Conservation (phyloP, 2,888 invertebrate species). For the Ophonus ardosiacus region DNA sequence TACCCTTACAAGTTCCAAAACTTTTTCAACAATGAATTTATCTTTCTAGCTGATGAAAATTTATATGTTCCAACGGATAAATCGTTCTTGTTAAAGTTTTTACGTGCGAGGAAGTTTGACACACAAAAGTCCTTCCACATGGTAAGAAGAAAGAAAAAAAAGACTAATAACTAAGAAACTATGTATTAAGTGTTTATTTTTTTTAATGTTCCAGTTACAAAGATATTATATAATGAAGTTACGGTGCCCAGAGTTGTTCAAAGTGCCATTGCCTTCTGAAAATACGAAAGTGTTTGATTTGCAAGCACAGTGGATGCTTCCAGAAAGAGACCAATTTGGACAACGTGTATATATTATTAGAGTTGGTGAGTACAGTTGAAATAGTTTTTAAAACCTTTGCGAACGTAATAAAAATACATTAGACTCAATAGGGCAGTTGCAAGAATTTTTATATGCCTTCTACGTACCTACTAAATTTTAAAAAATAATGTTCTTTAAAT, state of each 20-base stretch:
- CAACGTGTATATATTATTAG: conserved; percentile 75
- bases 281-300: conserved; percentile 73
- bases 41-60: conserved; percentile 71
- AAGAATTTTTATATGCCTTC: no score
- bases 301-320: conserved; percentile 75
- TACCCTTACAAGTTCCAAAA: no score
- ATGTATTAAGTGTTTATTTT: neutral
- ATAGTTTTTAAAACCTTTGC: no score
- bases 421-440: no score
- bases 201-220: conserved; percentile 71
- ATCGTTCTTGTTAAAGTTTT: conserved; percentile 78
- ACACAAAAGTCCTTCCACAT: conserved; percentile 75
- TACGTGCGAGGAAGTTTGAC: conserved; percentile 79
- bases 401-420: no score
- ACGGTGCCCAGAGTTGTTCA: conserved; percentile 75
- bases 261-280: conserved; percentile 73
- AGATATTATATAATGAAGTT: conserved; percentile 75
- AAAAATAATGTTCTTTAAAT: no score
- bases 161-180: neutral
- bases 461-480: no score
- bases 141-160: conserved; percentile 70
- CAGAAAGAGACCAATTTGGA: conserved; percentile 74
- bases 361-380: conserved; percentile 72
- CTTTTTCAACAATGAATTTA: conserved; percentile 10
- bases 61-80: conserved; percentile 77